A percentile compares a stretch with the other conserved stretches of the same genome.
phyloP scores from a whole-genome alignment of 1,140 invertebrate genomes.

The Zaprionus davidi region DNA sequence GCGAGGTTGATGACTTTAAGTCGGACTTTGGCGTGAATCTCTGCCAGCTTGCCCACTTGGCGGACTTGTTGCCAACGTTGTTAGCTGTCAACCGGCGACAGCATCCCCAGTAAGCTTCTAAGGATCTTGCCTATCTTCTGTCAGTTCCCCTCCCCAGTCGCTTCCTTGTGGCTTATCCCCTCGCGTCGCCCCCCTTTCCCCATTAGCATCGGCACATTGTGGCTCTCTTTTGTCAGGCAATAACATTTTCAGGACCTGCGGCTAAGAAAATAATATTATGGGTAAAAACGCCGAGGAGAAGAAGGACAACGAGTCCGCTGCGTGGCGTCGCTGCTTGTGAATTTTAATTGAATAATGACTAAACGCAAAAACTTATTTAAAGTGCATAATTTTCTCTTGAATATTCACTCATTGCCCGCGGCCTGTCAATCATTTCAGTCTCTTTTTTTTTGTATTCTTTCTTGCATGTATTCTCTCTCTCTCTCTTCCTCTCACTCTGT shows the following conservation, averaged over 20 bases:
- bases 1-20: conserved; percentile 12
- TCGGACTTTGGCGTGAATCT: conserved; percentile 13
- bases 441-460: background rate
- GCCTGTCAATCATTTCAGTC: conserved; percentile 43
- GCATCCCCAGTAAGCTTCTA: too few species aligned
- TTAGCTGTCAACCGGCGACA: conserved; percentile 31
- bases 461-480: background rate
- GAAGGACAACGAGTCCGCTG: background rate
- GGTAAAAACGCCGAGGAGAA: background rate
- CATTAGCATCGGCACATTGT: conserved; percentile 31
- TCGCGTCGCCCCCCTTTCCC: background rate
- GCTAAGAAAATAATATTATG: conserved; percentile 55
- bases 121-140: background rate
- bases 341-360: conserved; percentile 68
- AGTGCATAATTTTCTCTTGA: conserved; percentile 56
- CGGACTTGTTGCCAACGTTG: conserved; percentile 39
- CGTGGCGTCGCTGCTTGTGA: conserved; percentile 14
- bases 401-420: conserved; percentile 47
- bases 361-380: conserved; percentile 61
- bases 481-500: background rate
- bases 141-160: background rate
- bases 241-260: conserved; percentile 48
- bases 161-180: background rate
- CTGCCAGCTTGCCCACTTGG: conserved; percentile 8
- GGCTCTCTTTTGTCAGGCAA: conserved; percentile 43